phyloP scores from a whole-genome alignment of 2,797 vertebrate genomes.

The Bradypus variegatus region DNA sequence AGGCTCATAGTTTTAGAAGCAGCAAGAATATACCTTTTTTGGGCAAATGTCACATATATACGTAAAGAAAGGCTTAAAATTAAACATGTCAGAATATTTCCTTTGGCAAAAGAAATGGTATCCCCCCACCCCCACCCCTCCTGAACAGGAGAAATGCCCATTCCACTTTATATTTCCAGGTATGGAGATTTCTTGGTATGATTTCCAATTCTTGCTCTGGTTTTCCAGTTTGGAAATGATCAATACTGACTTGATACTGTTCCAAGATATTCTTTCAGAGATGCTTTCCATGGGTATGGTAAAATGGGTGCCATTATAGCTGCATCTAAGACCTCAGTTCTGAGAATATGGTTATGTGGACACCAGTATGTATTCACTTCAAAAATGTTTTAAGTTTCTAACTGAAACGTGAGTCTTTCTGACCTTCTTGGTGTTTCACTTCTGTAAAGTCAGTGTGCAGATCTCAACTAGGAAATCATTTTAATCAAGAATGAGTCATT shows the following conservation, averaged over 20 bases:
- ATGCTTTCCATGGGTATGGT: not conserved
- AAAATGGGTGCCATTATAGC: not conserved
- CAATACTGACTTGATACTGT: not conserved
- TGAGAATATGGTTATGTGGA: constrained; percentile 41
- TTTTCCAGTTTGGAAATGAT: constrained; percentile 25
- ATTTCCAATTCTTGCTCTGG: not conserved
- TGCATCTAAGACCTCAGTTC: not conserved
- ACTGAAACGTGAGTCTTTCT: constrained; percentile 25
- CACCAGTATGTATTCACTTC: not conserved
- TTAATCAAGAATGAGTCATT: constrained; percentile 53
- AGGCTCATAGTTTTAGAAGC: not conserved
- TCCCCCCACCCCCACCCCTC: not conserved
- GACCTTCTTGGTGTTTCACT: constrained; percentile 52
- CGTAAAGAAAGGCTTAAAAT: not conserved
- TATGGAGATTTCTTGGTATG: not conserved
- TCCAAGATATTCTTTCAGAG: not conserved
- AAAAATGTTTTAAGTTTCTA: constrained; percentile 39
- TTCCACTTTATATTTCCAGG: not conserved
- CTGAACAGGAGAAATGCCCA: not conserved
- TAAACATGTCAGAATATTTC: not conserved
- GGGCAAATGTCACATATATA: not conserved
- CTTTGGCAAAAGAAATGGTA: constrained; percentile 2
- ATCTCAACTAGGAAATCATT: constrained; percentile 31
- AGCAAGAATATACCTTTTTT: not conserved
- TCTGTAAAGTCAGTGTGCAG: constrained; percentile 38